A percentile compares a stretch with the other conserved stretches of the same genome.
These are phyloP conservation scores for Oreochromis mossambicus DNA, from an alignment of 2,797 vertebrate species.

Conservation along the genomic window DNA sequence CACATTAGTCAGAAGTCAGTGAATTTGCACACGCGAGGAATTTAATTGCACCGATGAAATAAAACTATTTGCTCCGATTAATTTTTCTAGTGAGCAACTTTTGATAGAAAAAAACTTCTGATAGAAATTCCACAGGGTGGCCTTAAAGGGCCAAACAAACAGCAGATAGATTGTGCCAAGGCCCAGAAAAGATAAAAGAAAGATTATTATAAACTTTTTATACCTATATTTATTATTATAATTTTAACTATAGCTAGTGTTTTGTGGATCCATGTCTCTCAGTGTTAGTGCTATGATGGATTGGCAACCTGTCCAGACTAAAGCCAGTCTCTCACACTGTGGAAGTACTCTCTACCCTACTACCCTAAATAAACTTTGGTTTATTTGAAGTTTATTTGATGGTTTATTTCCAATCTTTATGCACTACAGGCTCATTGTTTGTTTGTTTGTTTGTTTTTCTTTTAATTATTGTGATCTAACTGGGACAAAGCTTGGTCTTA, in stretches of 20 bases:
- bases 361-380: background rate
- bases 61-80: accelerated
- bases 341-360: background rate
- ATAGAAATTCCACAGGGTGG: background rate
- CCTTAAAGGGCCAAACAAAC: background rate
- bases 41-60: background rate
- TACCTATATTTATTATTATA: background rate
- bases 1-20: background rate
- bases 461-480: background rate
- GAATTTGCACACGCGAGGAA: background rate
- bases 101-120: accelerated
- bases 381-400: background rate
- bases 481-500: background rate
- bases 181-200: background rate
- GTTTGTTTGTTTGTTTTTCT: background rate
- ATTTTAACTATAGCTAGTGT: background rate
- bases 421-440: background rate
- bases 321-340: background rate
- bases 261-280: background rate
- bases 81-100: accelerated
- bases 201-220: accelerated
- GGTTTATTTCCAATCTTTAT: background rate
- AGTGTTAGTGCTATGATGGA: background rate
- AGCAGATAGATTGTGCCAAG: accelerated
- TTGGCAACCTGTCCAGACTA: background rate